Evolutionary conservation across 2,888 invertebrate genomes (phyloP).

Genomic region (Xylocampa areola): DNA sequence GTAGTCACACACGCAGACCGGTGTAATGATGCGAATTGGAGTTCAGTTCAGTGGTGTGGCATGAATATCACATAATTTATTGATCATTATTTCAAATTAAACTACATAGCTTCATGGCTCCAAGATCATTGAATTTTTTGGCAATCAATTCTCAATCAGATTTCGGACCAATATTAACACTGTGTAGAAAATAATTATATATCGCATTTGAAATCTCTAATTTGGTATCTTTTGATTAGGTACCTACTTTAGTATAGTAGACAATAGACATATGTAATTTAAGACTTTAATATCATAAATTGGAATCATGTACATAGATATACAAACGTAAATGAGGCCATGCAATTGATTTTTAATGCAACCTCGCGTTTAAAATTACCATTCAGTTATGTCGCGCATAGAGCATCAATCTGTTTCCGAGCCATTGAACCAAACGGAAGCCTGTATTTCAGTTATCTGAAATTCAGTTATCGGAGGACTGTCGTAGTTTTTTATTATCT

Average conservation of each 20-base stretch:
- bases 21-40: slow-evolving; percentile 32
- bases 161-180: no score
- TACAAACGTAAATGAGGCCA: background rate
- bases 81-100: background rate
- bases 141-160: no score
- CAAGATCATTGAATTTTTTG: background rate
- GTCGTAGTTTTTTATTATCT: slow-evolving; percentile 32
- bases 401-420: background rate
- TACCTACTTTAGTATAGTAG: no score
- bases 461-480: slow-evolving; percentile 21
- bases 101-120: background rate
- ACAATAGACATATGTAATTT: no score
- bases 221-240: no score
- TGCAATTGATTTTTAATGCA: background rate
- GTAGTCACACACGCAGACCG: slow-evolving; percentile 37
- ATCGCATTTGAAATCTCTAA: no score
- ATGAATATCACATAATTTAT: slow-evolving; percentile 13
- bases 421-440: slow-evolving; percentile 17
- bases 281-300: no score
- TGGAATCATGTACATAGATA: no score
- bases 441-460: slow-evolving; percentile 20
- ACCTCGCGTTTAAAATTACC: background rate
- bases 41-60: slow-evolving; percentile 24
- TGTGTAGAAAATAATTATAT: no score
- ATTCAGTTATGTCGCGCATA: background rate